phyloP scores from a whole-genome alignment of 2,797 vertebrate species.

The Anabacerthia variegaticeps region DNA sequence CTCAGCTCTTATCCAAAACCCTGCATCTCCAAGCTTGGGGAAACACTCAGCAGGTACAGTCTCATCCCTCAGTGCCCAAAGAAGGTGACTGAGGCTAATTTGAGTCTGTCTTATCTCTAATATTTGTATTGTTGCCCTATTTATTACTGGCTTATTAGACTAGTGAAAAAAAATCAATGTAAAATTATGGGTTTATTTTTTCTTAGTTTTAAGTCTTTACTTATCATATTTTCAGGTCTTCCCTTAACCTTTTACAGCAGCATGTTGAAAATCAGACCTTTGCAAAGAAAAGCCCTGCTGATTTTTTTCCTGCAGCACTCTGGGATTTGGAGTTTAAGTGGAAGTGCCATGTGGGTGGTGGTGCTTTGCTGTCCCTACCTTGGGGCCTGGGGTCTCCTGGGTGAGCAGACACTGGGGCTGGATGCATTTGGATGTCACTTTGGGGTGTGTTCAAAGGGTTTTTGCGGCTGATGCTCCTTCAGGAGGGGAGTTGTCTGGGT shows the following conservation, averaged over 20 bases:
- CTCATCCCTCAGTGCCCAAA: background rate
- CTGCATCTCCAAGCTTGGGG: fast-evolving
- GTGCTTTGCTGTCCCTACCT: fast-evolving
- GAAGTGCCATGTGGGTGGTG: background rate
- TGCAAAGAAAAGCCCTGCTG: fast-evolving
- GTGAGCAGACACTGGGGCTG: background rate
- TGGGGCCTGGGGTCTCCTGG: background rate
- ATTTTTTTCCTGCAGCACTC: fast-evolving
- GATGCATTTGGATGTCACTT: background rate
- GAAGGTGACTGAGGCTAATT: background rate
- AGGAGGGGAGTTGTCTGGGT: background rate
- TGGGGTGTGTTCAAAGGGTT: background rate
- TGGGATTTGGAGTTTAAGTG: background rate
- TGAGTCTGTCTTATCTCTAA: fast-evolving
- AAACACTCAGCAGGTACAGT: background rate
- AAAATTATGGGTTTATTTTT: fast-evolving
- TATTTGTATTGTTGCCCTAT: fast-evolving
- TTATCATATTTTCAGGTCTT: fast-evolving
- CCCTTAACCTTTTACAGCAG: fast-evolving
- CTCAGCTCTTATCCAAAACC: background rate
- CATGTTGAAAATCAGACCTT: fast-evolving
- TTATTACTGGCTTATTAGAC: fast-evolving
- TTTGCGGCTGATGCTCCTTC: background rate
- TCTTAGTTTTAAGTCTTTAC: background rate
- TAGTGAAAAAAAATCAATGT: fast-evolving